These are phyloP conservation scores for Nannoperca obscura DNA, from an alignment of 2,797 vertebrate species.

Conservation along the genomic window DNA sequence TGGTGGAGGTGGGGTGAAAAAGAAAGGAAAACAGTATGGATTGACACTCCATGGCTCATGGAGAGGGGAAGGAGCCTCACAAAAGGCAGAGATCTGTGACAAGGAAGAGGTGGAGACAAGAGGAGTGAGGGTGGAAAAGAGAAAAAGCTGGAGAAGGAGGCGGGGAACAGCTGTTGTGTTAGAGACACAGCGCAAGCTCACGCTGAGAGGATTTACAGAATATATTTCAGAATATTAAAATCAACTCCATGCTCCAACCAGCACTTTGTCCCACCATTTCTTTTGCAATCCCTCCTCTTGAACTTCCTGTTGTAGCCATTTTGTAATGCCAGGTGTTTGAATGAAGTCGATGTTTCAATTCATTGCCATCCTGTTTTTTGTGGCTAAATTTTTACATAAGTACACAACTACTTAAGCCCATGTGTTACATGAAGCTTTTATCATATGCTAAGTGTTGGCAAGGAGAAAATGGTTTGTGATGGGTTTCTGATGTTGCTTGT, in stretches of 20 bases:
- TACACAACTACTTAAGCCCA: too few species aligned
- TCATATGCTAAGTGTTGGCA: neutral
- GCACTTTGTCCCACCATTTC: neutral
- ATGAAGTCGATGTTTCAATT: too few species aligned
- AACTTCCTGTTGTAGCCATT: too few species aligned
- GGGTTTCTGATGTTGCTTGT: neutral
- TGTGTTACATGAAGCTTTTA: neutral
- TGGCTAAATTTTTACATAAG: too few species aligned
- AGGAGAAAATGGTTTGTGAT: neutral
- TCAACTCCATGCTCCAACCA: neutral
- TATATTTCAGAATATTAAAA: constrained; percentile 20
- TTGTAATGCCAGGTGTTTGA: too few species aligned
- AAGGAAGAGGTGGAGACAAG: constrained; percentile 40
- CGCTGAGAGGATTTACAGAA: constrained; percentile 46
- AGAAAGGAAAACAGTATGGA: constrained; percentile 76
- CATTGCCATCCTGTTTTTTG: too few species aligned
- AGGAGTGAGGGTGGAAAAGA: constrained; percentile 40
- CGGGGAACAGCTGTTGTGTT: constrained; percentile 59
- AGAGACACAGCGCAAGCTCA: constrained; percentile 32
- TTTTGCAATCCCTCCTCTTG: too few species aligned
- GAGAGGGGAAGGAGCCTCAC: constrained; percentile 69
- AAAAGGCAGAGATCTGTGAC: constrained; percentile 75
- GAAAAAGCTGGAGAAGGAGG: constrained; percentile 32
- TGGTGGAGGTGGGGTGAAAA: constrained; percentile 45
- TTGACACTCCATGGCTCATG: constrained; percentile 83